phyloP scores from a whole-genome alignment of 2,797 vertebrate genomes.

The Poeciliopsis presidionis region DNA sequence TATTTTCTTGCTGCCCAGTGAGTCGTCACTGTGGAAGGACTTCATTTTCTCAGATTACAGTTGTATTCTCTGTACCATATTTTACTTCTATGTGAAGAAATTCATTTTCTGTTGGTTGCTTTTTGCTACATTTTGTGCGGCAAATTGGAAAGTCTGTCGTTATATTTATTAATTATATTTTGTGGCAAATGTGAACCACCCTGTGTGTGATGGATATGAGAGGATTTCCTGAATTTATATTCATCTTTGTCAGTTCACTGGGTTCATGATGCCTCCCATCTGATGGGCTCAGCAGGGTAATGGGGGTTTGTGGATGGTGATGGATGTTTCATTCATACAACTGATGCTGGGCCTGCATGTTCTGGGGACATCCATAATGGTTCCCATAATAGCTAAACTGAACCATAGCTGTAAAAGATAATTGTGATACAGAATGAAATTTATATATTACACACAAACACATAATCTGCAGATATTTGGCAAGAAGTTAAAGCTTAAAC shows the following conservation, averaged over 20 bases:
- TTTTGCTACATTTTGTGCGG: neutral
- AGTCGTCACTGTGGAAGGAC: neutral
- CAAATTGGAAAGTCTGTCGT: neutral
- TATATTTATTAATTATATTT: conserved; percentile 6
- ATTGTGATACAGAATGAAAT: neutral
- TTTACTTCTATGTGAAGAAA: neutral
- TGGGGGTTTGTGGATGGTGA: conserved; percentile 8
- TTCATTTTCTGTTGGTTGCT: conserved; percentile 1
- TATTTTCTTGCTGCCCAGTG: neutral
- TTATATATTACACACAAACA: neutral
- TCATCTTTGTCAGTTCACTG: conserved; percentile 2
- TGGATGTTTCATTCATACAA: conserved; percentile 7
- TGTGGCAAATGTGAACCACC: neutral
- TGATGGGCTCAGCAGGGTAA: conserved; percentile 17
- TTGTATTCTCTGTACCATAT: neutral
- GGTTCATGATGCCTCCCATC: conserved; percentile 1
- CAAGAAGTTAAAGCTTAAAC: neutral
- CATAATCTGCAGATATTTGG: neutral
- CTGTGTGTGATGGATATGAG: neutral
- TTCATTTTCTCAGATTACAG: neutral
- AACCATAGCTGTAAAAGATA: neutral
- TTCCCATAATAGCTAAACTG: neutral
- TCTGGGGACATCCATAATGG: neutral
- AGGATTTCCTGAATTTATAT: conserved; percentile 5
- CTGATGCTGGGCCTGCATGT: neutral